Base-by-base conservation (phyloP, 2,888 invertebrate genomes). In the Bombylius major region DNA sequence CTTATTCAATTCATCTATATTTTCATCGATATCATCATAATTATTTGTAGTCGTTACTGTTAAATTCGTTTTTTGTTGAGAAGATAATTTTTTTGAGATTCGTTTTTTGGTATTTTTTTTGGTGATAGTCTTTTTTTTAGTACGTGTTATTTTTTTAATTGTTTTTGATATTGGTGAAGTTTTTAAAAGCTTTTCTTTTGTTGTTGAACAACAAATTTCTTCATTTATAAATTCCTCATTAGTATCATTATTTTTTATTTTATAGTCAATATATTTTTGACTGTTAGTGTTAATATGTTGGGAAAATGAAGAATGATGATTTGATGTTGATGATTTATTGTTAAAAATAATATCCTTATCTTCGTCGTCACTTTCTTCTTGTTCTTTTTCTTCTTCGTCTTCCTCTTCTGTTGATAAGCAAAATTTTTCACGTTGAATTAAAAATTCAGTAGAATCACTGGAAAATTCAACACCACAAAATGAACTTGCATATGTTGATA, bases 401-500 rank as follows among this genome's bases (percentile, higher is more conserved):
- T 64, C 64, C 13, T 66, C 62, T 53, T 70, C 72, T 50, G 72
- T 71, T 54, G 72, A 68, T 50, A 72, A 61, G 60, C 72, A 72
- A 64, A 72, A 72, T 50, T 70, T 72, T 64, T 72, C 72, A 62
- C 71, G 69, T 66, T 73, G 71, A 62, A 69, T 71, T 62, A 73
- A 64, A 68, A 72, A 73, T 65, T 73, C 73, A 66, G 71, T 73
- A 58, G 73, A 70, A 65, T 70, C 71, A 61, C 70, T 67, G 60
- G 72, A 71, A 55, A 23, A 23, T 23, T 23, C 23, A 23, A 11
- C 50, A 34, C 70, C 70, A 62, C 69, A 65, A 56, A 71, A 60
- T 55, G 73, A 73, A 66, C 73, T 73, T 60, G 73, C 73, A 64
- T 73, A 72, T 57, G 73, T 73, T 57, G 73, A 73, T 60, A 73